Evolutionary conservation across 2,888 invertebrate genomes (phyloP).

Genomic region (Entomobrya proxima): DNA sequence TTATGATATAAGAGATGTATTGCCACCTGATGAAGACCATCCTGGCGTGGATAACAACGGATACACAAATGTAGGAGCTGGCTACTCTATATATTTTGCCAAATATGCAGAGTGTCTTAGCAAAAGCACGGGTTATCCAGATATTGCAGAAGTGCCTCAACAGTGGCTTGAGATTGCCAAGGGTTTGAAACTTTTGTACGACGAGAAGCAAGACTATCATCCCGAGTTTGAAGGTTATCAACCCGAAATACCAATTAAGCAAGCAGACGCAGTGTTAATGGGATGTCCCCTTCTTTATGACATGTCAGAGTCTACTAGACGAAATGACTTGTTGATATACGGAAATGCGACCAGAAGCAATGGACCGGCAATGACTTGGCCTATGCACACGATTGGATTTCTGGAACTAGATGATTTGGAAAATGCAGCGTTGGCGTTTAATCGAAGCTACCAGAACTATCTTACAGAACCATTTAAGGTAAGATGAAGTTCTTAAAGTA

Average conservation of each 20-base stretch:
- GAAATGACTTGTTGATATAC: conserved; percentile 77
- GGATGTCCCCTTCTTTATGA: conserved; percentile 77
- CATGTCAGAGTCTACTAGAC: conserved; percentile 75
- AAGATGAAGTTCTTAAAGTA: too few species aligned
- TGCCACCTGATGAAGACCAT: conserved; percentile 77
- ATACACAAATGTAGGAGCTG: conserved; percentile 77
- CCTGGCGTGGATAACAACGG: conserved; percentile 76
- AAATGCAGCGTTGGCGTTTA: conserved; percentile 77
- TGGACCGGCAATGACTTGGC: conserved; percentile 79
- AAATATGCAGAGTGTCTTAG: conserved; percentile 75
- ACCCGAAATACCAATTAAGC: conserved; percentile 60
- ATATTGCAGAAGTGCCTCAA: conserved; percentile 71
- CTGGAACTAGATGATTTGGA: conserved; percentile 77
- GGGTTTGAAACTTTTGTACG: conserved; percentile 77
- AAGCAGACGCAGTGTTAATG: conserved; percentile 78
- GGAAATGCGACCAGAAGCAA: conserved; percentile 76
- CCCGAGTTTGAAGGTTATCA: conserved; percentile 78
- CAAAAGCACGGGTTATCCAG: neutral
- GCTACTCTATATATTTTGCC: conserved; percentile 75
- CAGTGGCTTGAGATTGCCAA: conserved; percentile 75
- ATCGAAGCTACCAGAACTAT: conserved; percentile 76
- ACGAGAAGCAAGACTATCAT: conserved; percentile 77
- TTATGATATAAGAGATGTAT: conserved; percentile 76
- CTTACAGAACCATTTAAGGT: conserved; percentile 78
- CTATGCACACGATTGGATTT: conserved; percentile 78